Evolutionary conservation across 2,797 vertebrate genomes (phyloP), one percentile per base, ranked within the genome.

Genomic region (Alfaro cultratus): DNA sequence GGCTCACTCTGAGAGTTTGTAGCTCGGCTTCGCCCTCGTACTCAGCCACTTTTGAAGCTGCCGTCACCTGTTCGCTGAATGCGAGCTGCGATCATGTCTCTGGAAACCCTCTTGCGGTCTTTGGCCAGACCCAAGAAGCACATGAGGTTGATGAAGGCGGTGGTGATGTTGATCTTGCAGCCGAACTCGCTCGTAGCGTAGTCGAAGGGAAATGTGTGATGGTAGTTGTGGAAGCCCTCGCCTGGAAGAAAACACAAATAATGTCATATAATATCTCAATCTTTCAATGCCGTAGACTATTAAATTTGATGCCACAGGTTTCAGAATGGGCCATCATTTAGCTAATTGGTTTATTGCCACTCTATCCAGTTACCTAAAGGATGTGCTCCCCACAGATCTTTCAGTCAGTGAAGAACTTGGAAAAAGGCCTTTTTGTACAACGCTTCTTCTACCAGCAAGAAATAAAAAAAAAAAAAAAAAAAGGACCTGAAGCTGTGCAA

Each of bases 141-240:
- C 98, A 99, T 98, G 57, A 96, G 57, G 86, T 99, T 96, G 1
- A 99, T 99, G 88, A 99, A 99, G 84, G 92, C 94, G 2, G 98
- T 98, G 89, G 98, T 99, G 31, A 97, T 1, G 80, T 99, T 99
- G 86, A 97, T 88, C 78, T 88, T 95, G 93, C 94, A 95, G 84
- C 98, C 98, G 85, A 97, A 98, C 92, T 99, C 98, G 67, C 98
- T 99, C 51, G 97, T 91, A 15, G 97, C 94, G 47, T 99, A 99
- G 94, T 99, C 97, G 0, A 95, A 98, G 55, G 98, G 98, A 86
- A 99, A 99, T 0, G 97, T 96, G 94, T 99, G 98, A 81, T 99
- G 98, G 93, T 98, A 99, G 94, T 99, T 99, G 94, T 99, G 98
- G 92, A 98, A 99, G 80, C 98, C 98, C 96, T 99, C 98, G 2